These are phyloP conservation scores for Psephotus haematonotus DNA, from an alignment of 2,113 vertebrate genomes.

Conservation along the genomic window DNA sequence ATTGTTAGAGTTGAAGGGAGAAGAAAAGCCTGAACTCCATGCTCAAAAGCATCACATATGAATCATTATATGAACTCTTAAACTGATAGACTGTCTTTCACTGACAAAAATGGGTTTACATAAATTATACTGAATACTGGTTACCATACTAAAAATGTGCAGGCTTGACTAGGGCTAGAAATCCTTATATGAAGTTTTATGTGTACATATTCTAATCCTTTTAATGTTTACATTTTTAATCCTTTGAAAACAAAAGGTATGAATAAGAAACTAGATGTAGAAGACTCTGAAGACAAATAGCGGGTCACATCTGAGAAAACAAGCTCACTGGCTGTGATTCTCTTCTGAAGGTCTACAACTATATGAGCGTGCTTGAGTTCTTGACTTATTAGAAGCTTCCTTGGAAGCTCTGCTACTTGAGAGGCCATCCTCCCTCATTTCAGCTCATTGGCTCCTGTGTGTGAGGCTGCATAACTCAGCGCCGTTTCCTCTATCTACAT, in stretches of 20 bases:
- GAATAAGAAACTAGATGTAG: not conserved
- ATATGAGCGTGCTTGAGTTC: not conserved
- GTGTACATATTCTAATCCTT: not conserved
- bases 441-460: fast-evolving
- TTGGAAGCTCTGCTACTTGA: not conserved
- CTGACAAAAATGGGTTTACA: not conserved
- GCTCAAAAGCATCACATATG: not conserved
- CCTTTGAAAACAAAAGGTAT: not conserved
- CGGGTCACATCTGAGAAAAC: not conserved
- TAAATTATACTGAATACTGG: not conserved
- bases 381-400: not conserved
- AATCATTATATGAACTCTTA: not conserved
- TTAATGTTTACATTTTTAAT: not conserved
- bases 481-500: not conserved
- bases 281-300: not conserved
- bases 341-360: not conserved
- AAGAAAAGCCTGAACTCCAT: not conserved
- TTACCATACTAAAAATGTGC: not conserved
- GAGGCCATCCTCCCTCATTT: not conserved
- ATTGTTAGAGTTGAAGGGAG: not conserved
- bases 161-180: not conserved
- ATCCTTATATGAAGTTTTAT: not conserved
- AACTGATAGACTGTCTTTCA: not conserved
- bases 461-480: not conserved
- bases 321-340: not conserved